Percentiles rank a stretch among this genome's conserved stretches.
Conservation (phyloP, 1,140 invertebrate genomes). For the Lerema accius region DNA sequence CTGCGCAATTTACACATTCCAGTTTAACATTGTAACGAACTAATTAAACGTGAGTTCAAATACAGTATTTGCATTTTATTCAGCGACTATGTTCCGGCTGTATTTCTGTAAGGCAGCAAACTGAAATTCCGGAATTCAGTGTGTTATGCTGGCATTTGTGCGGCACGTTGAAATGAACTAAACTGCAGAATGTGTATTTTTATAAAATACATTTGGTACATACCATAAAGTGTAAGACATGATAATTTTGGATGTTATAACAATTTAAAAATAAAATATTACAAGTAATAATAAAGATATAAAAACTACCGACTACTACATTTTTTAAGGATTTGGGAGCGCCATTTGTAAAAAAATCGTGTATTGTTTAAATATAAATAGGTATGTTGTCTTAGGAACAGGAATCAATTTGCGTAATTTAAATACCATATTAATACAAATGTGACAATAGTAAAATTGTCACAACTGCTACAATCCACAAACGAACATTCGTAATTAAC, state of each 20-base stretch:
- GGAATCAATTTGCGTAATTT: too few species aligned
- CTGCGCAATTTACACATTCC: slow-evolving; percentile 28
- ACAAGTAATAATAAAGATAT: too few species aligned
- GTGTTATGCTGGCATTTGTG: slow-evolving; percentile 20
- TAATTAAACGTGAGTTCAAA: slow-evolving; percentile 35
- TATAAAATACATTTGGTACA: not conserved
- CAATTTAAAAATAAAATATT: too few species aligned
- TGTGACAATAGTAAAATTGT: too few species aligned
- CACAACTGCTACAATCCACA: slow-evolving; percentile 10
- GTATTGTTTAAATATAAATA: too few species aligned
- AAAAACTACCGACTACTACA: too few species aligned
- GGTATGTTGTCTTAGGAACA: too few species aligned
- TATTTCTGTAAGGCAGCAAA: slow-evolving; percentile 20
- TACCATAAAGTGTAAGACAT: not conserved
- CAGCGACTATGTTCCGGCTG: slow-evolving; percentile 17
- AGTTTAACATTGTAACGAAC: slow-evolving; percentile 33
- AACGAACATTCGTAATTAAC: slow-evolving; percentile 13
- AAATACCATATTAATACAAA: too few species aligned
- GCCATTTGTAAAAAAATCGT: too few species aligned
- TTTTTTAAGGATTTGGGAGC: too few species aligned
- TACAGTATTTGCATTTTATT: slow-evolving; percentile 35
- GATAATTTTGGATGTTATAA: too few species aligned
- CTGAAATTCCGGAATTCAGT: slow-evolving; percentile 28
- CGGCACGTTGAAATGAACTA: slow-evolving; percentile 19
- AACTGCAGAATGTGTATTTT: slow-evolving; percentile 13